These are phyloP conservation scores for Lepus timidus DNA, from an alignment of 2,113 vertebrate genomes.

Conservation along the genomic window DNA sequence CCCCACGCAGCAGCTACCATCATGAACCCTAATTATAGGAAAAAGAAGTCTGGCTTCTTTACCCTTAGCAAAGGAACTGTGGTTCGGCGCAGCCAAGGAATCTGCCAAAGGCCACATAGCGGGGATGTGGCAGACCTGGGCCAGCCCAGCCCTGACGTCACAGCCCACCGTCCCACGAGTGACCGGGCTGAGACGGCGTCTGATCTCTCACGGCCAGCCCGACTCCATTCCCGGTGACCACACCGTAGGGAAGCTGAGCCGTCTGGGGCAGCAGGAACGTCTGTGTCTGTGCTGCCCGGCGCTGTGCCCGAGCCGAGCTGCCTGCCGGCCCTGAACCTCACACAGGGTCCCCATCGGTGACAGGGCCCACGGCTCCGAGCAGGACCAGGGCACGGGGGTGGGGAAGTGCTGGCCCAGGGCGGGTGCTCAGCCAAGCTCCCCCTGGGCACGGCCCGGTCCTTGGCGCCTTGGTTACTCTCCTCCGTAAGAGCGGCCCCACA, in stretches of 20 bases:
- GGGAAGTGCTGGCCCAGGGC: not conserved
- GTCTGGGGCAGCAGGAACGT: accelerated
- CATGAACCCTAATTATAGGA: not conserved
- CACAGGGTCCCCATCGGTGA: not conserved
- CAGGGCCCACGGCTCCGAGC: accelerated
- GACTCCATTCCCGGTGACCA: not conserved
- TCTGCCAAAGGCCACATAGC: not conserved
- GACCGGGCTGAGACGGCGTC: not conserved
- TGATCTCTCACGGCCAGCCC: accelerated
- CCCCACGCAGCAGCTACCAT: not conserved
- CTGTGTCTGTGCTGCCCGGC: not conserved
- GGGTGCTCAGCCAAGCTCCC: not conserved
- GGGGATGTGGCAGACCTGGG: not conserved
- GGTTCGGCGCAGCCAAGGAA: slow-evolving; percentile 14
- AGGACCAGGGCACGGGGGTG: not conserved
- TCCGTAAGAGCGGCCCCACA: not conserved
- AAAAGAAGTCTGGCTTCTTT: not conserved
- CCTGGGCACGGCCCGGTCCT: not conserved
- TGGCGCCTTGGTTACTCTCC: not conserved
- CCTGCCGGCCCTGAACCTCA: not conserved
- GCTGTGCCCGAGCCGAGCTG: not conserved
- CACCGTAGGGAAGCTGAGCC: too few relatives aligned
- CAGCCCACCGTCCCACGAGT: not conserved
- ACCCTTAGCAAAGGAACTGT: not conserved
- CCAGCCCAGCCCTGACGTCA: not conserved